Base-by-base conservation (phyloP, 2,888 invertebrate genomes). In the Orchesella flavescens region DNA sequence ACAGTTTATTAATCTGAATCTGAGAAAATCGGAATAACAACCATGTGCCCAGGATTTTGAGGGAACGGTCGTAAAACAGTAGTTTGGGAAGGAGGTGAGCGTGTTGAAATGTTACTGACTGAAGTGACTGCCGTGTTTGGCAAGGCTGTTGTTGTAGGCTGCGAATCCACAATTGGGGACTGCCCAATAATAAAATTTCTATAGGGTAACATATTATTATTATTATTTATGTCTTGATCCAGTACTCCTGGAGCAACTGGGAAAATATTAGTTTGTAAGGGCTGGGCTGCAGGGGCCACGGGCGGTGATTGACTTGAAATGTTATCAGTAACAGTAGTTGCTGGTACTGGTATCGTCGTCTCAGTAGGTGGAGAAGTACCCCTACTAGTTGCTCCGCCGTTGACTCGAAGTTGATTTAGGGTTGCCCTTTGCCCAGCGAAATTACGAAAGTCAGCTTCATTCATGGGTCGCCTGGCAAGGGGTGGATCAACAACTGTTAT, bases 401-500 rank as follows among this genome's bases (percentile, higher is more conserved):
- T 3, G 19, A 19, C 46, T 17, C 10, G 46, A 68, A 46, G 34
- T 65, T 23, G 69, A 9, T 9, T 5, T 4, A 24, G 12, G 1
- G 21, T 4, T 63, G 63, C 2, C 21, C 17, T 23, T 13, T 63
- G 63, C 34, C 24, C 24, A 24, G 24, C 9, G 34, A 63, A 63
- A 24, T 13, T 24, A 21, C 15, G 49, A 19, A 59, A 13, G 21
- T 59, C 59, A 3, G 12, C 59, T n/a, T 72, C 72, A 57, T 72
- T 72, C 21, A 55, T 1, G 7, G 34, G 3, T 7, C 59, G 17
- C 19, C 66, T 53, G 1, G 15, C 66, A 1, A 49, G 23, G 5
- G 78, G 71, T 21, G 78, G 78, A 4, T 57, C 74, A 17, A 81
- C 61, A 21, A 81, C 69, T 15, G 81, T 75, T 9, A 81, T 81